phyloP scores from a whole-genome alignment of 2,113 vertebrate species.

The Etia nguti region DNA sequence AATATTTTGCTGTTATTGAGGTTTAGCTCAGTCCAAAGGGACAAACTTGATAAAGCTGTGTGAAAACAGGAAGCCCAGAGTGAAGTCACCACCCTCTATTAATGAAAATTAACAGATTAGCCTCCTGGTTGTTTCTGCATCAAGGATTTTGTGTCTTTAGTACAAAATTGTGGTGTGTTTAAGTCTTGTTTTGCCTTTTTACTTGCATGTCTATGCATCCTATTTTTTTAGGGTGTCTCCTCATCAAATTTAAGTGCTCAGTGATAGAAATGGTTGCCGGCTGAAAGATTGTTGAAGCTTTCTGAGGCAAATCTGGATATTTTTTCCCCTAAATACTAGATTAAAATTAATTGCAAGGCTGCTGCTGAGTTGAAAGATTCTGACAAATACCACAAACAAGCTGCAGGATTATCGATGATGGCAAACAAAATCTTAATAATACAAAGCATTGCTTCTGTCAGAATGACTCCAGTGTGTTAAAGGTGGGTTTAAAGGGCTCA shows the following conservation, averaged over 20 bases:
- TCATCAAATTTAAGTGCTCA: neutral
- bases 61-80: neutral
- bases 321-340: neutral
- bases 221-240: neutral
- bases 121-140: neutral
- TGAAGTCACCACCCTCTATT: neutral
- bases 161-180: neutral
- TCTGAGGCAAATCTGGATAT: neutral
- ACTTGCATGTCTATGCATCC: neutral
- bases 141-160: neutral
- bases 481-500: constrained; percentile 5
- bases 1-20: neutral
- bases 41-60: neutral
- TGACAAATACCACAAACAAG: neutral
- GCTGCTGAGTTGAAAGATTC: neutral
- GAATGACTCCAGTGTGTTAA: neutral
- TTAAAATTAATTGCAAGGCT: neutral
- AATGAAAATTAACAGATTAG: neutral
- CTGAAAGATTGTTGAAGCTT: neutral
- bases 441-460: neutral
- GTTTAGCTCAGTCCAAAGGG: neutral
- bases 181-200: neutral
- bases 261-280: neutral
- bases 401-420: neutral
- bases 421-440: neutral